These are phyloP conservation scores for Eretmocerus hayati DNA, from an alignment of 2,888 invertebrate species.

Conservation along the genomic window DNA sequence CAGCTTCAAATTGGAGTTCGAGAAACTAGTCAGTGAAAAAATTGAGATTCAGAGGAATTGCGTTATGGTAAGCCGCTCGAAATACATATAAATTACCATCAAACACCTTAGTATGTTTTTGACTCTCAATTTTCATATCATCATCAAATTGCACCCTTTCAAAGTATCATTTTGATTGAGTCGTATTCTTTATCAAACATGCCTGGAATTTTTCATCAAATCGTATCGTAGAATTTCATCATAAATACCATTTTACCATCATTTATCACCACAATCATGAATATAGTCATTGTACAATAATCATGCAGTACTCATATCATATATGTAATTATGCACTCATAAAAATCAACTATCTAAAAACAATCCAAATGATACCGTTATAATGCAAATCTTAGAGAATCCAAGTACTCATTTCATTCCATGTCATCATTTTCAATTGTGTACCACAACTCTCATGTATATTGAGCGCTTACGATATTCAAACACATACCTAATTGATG, in stretches of 20 bases:
- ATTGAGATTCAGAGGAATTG: constrained; percentile 85
- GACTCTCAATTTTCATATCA: constrained; percentile 8
- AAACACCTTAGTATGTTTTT: constrained; percentile 18
- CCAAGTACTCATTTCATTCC: too few species aligned
- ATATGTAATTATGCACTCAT: too few species aligned
- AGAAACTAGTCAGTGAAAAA: constrained; percentile 82
- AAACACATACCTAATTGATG: constrained; percentile 17
- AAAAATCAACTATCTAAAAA: too few species aligned
- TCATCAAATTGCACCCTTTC: constrained; percentile 9
- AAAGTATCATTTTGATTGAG: not conserved
- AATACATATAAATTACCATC: constrained; percentile 15
- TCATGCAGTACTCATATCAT: too few species aligned
- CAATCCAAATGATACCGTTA: too few species aligned
- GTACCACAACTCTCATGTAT: constrained; percentile 3
- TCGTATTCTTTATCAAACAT: too few species aligned
- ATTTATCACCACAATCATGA: too few species aligned
- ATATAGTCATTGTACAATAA: too few species aligned
- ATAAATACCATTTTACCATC: too few species aligned
- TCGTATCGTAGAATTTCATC: too few species aligned
- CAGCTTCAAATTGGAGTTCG: constrained; percentile 80
- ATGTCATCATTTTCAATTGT: not conserved
- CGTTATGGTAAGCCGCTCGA: constrained; percentile 63
- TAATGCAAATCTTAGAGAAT: too few species aligned
- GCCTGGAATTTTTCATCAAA: too few species aligned
- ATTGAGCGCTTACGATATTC: constrained; percentile 22